Conservation (phyloP, 1,140 invertebrate genomes). For the Achroia grisella region DNA sequence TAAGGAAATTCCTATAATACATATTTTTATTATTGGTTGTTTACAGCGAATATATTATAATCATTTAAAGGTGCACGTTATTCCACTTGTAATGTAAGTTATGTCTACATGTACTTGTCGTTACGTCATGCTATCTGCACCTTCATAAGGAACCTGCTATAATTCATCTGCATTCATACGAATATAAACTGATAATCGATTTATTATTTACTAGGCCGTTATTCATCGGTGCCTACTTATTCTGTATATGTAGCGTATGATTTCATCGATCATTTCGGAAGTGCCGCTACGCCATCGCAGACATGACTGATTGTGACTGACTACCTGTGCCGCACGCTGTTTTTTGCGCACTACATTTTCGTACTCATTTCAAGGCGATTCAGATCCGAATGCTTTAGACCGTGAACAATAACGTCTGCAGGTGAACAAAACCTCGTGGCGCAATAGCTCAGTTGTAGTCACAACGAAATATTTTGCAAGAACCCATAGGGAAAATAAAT, state of each 20-base stretch:
- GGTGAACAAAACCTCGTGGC: constrained; percentile 16
- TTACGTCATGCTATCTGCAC: no score
- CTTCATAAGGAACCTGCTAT: no score
- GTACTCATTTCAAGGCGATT: constrained; percentile 12
- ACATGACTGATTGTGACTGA: neutral
- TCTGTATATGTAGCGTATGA: constrained; percentile 11
- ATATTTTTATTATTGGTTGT: no score
- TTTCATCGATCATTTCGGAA: constrained; percentile 17
- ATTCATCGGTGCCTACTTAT: neutral
- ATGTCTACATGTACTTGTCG: no score
- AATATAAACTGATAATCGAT: neutral
- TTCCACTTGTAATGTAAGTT: no score
- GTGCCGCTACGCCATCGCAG: constrained; percentile 3
- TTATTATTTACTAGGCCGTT: neutral
- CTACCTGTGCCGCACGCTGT: neutral
- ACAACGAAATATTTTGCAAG: no score
- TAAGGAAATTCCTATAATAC: no score
- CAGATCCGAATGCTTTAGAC: constrained; percentile 6
- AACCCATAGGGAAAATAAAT: no score
- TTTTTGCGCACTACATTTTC: neutral
- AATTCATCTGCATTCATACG: no score
- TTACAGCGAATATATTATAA: no score
- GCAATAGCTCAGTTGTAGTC: neutral
- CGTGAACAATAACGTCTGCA: constrained; percentile 25
- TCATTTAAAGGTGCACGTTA: no score